Evolutionary conservation across 2,113 vertebrate species (phyloP).

Genomic region (Piprites chloris): DNA sequence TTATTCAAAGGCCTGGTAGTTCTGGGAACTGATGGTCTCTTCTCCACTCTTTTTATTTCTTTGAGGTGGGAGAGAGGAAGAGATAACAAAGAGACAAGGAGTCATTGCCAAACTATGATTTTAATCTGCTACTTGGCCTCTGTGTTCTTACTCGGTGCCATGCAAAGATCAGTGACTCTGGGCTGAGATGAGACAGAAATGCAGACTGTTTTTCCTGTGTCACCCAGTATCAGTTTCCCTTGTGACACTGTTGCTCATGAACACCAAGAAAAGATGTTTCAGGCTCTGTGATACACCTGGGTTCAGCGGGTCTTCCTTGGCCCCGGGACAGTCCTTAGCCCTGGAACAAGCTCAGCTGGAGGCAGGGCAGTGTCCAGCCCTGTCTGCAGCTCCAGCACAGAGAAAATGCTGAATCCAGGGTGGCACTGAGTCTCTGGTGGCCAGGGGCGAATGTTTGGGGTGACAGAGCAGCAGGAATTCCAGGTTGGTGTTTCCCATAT

Average conservation of each 20-base stretch:
- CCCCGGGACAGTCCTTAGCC: too few species aligned
- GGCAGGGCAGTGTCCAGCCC: neutral
- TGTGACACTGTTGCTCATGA: neutral
- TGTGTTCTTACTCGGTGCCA: neutral
- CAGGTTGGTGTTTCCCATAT: rapidly evolving
- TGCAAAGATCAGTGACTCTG: neutral
- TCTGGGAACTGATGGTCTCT: neutral
- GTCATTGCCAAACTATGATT: neutral
- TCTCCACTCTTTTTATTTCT: neutral
- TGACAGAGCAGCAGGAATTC: neutral
- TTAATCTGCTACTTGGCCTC: neutral
- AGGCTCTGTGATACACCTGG: rapidly evolving
- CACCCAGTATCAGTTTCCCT: neutral
- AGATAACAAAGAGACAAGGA: neutral
- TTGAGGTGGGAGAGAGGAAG: neutral
- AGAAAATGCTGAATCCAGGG: rapidly evolving
- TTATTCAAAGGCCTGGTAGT: neutral
- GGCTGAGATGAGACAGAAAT: neutral
- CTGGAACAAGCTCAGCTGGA: neutral
- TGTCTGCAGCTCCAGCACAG: neutral
- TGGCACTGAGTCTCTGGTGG: neutral
- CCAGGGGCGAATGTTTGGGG: neutral
- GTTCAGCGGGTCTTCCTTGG: neutral
- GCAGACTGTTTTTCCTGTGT: too few species aligned
- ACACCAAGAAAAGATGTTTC: neutral